Evolutionary conservation across 2,797 vertebrate species (phyloP), one percentile per base, ranked within the genome.

Genomic region (Arvicola amphibius): DNA sequence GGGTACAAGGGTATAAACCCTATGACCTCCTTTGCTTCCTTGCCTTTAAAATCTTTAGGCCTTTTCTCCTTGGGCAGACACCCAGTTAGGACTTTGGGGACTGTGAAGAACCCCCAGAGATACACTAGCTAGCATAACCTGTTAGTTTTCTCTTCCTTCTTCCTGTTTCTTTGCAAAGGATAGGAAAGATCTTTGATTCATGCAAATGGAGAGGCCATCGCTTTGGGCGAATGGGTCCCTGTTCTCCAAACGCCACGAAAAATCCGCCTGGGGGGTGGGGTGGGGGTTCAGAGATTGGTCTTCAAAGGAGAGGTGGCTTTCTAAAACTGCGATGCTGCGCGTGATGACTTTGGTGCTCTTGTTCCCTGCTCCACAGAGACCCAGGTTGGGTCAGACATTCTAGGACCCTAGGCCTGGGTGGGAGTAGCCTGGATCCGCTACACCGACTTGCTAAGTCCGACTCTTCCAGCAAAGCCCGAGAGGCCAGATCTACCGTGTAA

Each of bases 11-110:
- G 48, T 53, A 40, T 71, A 34, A 43, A 65, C 34, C 34, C 56
- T 88, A 7, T 8, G 21, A 56, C 56, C 32, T 69, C 51, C 4
- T 21, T 74, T 53, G 43, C 51, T 93, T 43, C 14, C 10, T 11
- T 21, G n/a, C 7, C 21, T 84, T 91, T 91, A 90, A 96, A 92
- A 78, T 86, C 51, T 65, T 51, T 84, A 46, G 63, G 71, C 25
- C 59, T 85, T 96, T 89, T 46, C 71, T 92, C 17, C 88, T 79
- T 71, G 92, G 63, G 79, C 92, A 80, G 73, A 61, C 65, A 91
- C 11, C n/a, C 59, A n/a, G 46, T 73, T 90, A 85, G 93, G 63
- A 56, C 56, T 73, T 71, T 2, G 34, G 78, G 78, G 53, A 27
- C 80, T 92, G 61, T 17, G 29, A 76, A 79, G 92, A 92, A 90